phyloP scores from a whole-genome alignment of 2,888 invertebrate species.

The Synergus umbraculus region DNA sequence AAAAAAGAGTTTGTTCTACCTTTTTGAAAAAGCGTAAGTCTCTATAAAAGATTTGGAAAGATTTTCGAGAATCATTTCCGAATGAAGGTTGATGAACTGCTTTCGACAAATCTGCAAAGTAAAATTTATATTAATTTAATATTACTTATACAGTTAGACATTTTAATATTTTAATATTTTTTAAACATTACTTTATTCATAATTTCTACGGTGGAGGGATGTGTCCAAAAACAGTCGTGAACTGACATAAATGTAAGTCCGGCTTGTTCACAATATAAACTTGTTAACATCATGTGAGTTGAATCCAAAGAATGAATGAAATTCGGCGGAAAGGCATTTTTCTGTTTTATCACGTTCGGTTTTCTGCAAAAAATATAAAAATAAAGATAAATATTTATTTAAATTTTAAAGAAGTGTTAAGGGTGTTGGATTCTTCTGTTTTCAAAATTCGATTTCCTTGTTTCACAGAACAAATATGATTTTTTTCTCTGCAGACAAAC shows the following conservation, averaged over 20 bases:
- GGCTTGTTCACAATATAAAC: slow-evolving; percentile 89
- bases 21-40: slow-evolving; percentile 79
- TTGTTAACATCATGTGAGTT: slow-evolving; percentile 99
- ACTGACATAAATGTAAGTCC: slow-evolving; percentile 96
- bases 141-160: too few relatives aligned
- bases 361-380: slow-evolving; percentile 78
- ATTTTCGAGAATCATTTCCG: slow-evolving; percentile 93
- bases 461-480: too few relatives aligned
- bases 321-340: slow-evolving; percentile 99
- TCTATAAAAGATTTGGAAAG: slow-evolving; percentile 86
- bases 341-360: slow-evolving; percentile 92
- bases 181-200: slow-evolving; percentile 88
- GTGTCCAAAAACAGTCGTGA: slow-evolving; percentile 99
- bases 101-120: slow-evolving; percentile 91
- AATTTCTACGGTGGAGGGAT: slow-evolving; percentile 89
- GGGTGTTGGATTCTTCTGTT: not conserved
- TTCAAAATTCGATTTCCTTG: too few relatives aligned
- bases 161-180: not conserved
- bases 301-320: slow-evolving; percentile 99
- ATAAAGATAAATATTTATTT: not conserved
- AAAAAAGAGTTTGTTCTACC: slow-evolving; percentile 31
- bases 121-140: not conserved
- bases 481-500: too few relatives aligned
- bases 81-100: slow-evolving; percentile 97
- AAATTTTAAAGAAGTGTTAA: not conserved